Evolutionary conservation across 2,888 invertebrate species (phyloP), one percentile per base, ranked within the genome.

Genomic region (Tetranychus truncatus): DNA sequence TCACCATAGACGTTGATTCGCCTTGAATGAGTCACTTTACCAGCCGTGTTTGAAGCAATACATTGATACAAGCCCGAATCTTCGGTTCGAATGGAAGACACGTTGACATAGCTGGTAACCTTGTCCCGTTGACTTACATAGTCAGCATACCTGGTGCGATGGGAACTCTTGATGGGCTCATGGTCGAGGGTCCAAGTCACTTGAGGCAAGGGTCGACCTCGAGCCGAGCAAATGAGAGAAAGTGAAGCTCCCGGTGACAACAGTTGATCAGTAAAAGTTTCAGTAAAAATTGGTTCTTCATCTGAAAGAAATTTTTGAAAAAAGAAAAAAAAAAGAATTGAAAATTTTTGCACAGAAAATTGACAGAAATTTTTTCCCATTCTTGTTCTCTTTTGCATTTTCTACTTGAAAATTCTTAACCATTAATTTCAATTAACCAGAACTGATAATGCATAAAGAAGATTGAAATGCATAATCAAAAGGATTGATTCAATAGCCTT

Each of bases 221-320:
- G 74, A 4, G 78, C 77, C 1, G 77, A 74, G 66, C 79, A 79
- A 55, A 74, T 74, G 7, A 79, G 65, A 0, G 78, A 76, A 7
- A 79, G 76, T 45, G 71, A 76, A 55, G 76, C 76, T 1, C 79
- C 78, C 0, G 78, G 75, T 24, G 79, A 77, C 11, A 80, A 76
- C 0, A 79, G 79, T 67, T 78, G 77, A 72, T 79, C 78, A 15
- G 75, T 75, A 74, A 80, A 80, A 1, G 77, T 69, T 44, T 77
- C 80, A n/a, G 81, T 77, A 24, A 83, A 78, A 8, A 80, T 77
- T 18, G 84, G 83, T 46, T 80, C 80, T 9, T 82, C 81, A 73
- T 83, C 84, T 84, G 44, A 45, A 34, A 6, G n/a, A 5, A 21
- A 24, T 4, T 44, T n/a, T 11, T 78, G 8, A 78, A 76, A 46